phyloP scores from a whole-genome alignment of 1,140 invertebrate species.

The Drosophila subobscura region DNA sequence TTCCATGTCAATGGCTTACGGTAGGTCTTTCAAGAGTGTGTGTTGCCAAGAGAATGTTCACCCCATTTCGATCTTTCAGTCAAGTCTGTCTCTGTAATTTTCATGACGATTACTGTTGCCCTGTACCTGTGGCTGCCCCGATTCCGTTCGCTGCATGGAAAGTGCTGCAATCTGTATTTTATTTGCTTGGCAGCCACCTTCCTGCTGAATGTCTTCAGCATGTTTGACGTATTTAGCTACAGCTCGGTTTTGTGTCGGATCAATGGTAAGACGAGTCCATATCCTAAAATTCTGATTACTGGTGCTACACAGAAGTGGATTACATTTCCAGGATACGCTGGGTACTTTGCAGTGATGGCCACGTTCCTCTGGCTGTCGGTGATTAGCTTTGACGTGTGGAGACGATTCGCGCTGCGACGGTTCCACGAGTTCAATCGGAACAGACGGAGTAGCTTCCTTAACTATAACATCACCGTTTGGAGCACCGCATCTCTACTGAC shows the following conservation, averaged over 20 bases:
- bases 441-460: constrained; percentile 84
- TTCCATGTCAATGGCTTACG: neutral
- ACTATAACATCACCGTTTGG: constrained; percentile 89
- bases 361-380: constrained; percentile 91
- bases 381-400: constrained; percentile 90
- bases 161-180: constrained; percentile 85
- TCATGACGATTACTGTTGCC: constrained; percentile 87
- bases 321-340: constrained; percentile 84
- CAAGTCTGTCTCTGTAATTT: constrained; percentile 87
- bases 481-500: constrained; percentile 85
- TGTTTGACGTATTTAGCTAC: constrained; percentile 55
- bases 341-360: constrained; percentile 89
- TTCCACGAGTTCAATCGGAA: constrained; percentile 83
- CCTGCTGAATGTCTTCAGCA: constrained; percentile 83
- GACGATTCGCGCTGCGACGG: constrained; percentile 84
- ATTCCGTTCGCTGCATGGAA: constrained; percentile 88
- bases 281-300: neutral
- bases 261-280: neutral
- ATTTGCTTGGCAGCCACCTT: constrained; percentile 83
- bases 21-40: constrained; percentile 29
- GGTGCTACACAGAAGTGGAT: too few relatives aligned
- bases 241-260: constrained; percentile 38
- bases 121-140: constrained; percentile 88
- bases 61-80: constrained; percentile 77
- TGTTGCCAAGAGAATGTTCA: too few relatives aligned